Evolutionary conservation across 2,797 vertebrate species (phyloP), one percentile per base, ranked within the genome.

Genomic region (Sarcoramphus papa): DNA sequence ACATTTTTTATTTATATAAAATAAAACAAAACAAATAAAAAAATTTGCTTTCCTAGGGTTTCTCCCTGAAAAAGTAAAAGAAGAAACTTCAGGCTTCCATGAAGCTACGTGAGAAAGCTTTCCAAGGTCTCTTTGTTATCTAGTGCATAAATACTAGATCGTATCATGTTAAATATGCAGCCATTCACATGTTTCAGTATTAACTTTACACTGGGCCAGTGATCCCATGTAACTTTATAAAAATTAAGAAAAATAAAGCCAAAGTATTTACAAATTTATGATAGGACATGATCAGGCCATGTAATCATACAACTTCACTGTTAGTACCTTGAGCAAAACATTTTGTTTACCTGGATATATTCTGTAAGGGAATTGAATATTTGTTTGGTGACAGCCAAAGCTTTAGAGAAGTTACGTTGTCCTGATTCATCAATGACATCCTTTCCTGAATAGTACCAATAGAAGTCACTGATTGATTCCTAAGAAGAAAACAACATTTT

Each of bases 381-480:
- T 97, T 99, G 99, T 95, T 99, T 99, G 78, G 99, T 99, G 76
- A 99, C 99, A 51, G 99, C 98, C 88, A 99, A 97, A 21, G 99
- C 99, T 98, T 98, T 99, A 88, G 99, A 99, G 97, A 99, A 99
- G 98, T 99, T 99, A 79, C 99, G 98, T 97, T 99, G 99, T 72
- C 99, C 99, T 22, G 99, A 98, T 85, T 99, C 99, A 95, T 99
- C 99, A 95, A 99, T 99, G 33, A 99, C 63, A 56, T 99, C 99
- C 95, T 99, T 99, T 87, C 99, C 99, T 87, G 99, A 99, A 95
- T 99, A 99, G 97, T 99, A 99, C 99, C 99, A 99, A 97, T 99
- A 99, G 98, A 99, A 99, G 97, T 99, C 99, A 97, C 99, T 99
- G 97, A 99, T 99, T 57, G 99, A 99, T 97, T 99, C 99, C 99